Evolutionary conservation across 2,797 vertebrate species (phyloP), one percentile per base, ranked within the genome.

Genomic region (Myripristis murdjan): DNA sequence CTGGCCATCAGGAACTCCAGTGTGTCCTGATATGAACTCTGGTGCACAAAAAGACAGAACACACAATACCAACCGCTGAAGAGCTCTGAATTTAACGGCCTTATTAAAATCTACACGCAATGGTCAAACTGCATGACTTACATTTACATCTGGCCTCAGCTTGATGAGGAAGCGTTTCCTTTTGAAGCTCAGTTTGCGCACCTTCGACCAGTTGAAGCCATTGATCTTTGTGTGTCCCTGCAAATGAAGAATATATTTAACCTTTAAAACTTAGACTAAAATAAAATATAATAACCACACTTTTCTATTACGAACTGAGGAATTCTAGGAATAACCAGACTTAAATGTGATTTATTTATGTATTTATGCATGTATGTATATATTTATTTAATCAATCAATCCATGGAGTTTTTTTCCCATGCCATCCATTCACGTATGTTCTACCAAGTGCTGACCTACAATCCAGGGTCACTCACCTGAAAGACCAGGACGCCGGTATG

Each of bases 101-200:
- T 0, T n/a, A 18, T 24, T 5, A n/a, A 22, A 12, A 64, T 24
- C 15, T 18, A 18, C 7, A 28, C 16, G 23, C 33, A 35, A 23
- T 11, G 6, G 31, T 24, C 12, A 48, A 22, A 28, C 11, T n/a
- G 26, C 3, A 2, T 7, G 24, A 95, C 97, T 96, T 93, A 99
- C 98, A 37, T 98, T 98, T 41, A 95, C 93, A 84, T 99, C 98
- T 0, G 97, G 96, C 33, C 97, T 95, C 37, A 99, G 93, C 79
- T 99, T 99, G 87, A 99, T 96, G 60, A 99, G 97, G 89, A 99
- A 99, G 44, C 97, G 95, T 73, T 98, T 98, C 79, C 98, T 96
- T 94, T 99, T 99, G 94, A 99, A 99, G 91, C 98, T 99, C 92
- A 99, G 94, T 89, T 99, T 99, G 61, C 98, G 96, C 73, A 99